Evolutionary conservation across 2,113 vertebrate species (phyloP).

Genomic region (Percopsis transmontana): DNA sequence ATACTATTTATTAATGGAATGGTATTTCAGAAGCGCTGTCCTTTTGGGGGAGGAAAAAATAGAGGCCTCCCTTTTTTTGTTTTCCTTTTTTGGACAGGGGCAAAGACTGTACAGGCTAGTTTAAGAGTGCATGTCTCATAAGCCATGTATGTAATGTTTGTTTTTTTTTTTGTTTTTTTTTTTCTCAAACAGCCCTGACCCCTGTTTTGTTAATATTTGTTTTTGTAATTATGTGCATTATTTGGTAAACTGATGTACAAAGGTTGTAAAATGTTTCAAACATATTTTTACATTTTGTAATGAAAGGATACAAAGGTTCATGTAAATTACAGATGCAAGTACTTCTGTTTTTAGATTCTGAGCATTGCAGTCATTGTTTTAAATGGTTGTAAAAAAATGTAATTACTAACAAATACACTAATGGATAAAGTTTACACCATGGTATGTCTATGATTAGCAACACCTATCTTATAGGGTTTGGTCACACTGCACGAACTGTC

Average conservation of each 20-base stretch:
- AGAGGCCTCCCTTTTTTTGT: neutral
- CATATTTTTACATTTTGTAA: conserved; percentile 72
- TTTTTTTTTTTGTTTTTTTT: conserved; percentile 28
- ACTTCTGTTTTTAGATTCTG: conserved; percentile 55
- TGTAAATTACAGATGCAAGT: conserved; percentile 57
- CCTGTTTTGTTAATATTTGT: conserved; percentile 39
- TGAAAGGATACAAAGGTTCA: conserved; percentile 40
- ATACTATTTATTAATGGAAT: conserved; percentile 79
- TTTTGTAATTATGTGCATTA: conserved; percentile 43
- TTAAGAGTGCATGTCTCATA: conserved; percentile 65
- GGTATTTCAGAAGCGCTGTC: conserved; percentile 34
- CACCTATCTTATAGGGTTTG: neutral
- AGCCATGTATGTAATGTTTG: conserved; percentile 53
- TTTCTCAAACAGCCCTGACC: conserved; percentile 19
- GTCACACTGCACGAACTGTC: neutral
- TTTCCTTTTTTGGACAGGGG: conserved; percentile 27
- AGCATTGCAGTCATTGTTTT: conserved; percentile 84
- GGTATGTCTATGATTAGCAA: neutral
- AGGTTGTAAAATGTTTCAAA: conserved; percentile 69
- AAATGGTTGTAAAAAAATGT: conserved; percentile 81
- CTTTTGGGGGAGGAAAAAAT: conserved; percentile 34
- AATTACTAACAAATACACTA: conserved; percentile 61
- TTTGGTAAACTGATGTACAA: conserved; percentile 59
- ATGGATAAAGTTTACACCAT: too few species aligned
- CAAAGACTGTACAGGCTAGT: conserved; percentile 51